phyloP scores from a whole-genome alignment of 2,888 invertebrate species.

The Gastracanthus pulcherrimus region DNA sequence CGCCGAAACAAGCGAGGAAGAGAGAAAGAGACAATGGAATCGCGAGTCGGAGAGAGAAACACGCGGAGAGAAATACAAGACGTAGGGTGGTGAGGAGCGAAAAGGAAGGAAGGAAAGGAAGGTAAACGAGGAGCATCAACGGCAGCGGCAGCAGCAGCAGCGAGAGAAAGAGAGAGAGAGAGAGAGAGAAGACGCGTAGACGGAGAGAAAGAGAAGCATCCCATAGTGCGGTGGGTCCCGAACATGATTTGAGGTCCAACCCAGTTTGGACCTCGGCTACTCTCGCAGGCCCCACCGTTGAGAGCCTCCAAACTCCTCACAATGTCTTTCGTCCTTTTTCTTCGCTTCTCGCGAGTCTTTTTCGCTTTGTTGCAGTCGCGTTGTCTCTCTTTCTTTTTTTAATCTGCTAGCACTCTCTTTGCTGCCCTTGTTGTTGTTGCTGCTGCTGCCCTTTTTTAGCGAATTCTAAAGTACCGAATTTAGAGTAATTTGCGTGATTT shows the following conservation, averaged over 20 bases:
- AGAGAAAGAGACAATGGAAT: slow-evolving; percentile 43
- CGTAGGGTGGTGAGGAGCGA: background rate
- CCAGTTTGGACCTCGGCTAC: slow-evolving; percentile 46
- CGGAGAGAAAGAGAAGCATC: slow-evolving; percentile 40
- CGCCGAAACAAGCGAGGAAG: slow-evolving; percentile 50
- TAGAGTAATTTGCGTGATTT: slow-evolving; percentile 28
- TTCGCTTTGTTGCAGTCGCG: background rate
- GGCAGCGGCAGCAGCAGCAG: slow-evolving; percentile 22
- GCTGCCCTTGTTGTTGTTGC: background rate
- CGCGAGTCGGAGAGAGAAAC: slow-evolving; percentile 16
- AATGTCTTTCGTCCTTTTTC: background rate
- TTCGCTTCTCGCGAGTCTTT: background rate
- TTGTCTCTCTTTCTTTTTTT: slow-evolving; percentile 5
- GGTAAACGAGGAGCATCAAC: background rate
- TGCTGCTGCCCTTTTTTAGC: background rate
- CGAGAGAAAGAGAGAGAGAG: slow-evolving; percentile 49
- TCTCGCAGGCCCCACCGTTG: background rate
- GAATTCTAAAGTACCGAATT: slow-evolving; percentile 25
- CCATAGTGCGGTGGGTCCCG: slow-evolving; percentile 53
- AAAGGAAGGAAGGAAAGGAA: background rate
- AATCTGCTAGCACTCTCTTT: background rate
- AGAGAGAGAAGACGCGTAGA: slow-evolving; percentile 36
- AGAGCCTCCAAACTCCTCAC: slow-evolving; percentile 17
- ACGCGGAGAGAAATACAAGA: slow-evolving; percentile 39
- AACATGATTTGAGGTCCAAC: slow-evolving; percentile 53